Evolutionary conservation across 2,888 invertebrate genomes (phyloP), one percentile per base, ranked within the genome.

Genomic region (Serripes groenlandicus): DNA sequence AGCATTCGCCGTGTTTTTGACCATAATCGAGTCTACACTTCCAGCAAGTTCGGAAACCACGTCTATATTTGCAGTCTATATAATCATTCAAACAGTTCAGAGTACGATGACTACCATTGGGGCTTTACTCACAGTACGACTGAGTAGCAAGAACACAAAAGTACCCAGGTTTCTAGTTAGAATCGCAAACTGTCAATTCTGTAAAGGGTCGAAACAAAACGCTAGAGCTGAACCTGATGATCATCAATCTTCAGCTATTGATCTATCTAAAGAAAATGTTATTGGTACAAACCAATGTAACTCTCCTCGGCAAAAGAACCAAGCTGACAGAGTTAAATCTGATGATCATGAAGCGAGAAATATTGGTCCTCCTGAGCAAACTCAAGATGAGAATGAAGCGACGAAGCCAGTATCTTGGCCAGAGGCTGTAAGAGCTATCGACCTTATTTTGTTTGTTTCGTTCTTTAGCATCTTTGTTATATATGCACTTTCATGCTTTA

Each of bases 1-100:
- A 66, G 75, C 86, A 1, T 74, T 86, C 23, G 86, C 80, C 15
- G 83, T 83, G 9, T 81, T 83, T 60, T 54, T 86, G 72, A 75
- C 86, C 0, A 83, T 86, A 11, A 49, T 83, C 11, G 60, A 77
- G 0, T 30, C 80, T 1, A 75, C 82, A 0, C 58, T 86, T 18
- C 86, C 86, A 0, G 78, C 75, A 35, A 78, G 75, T 37, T 83
- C 86, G 0, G 82, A 82, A 9, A 64, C 30, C 0, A 37, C 75
- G 1, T 77, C 82, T 21, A 68, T 75, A 4, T 80, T 85, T 42
- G 77, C 82, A 3, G 34, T 85, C 26, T 85, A 82, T 60, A 42
- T 85, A 1, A 69, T 85, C 11, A 78, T 85, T 4, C 78, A 72
- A 58, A 80, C 82, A 0, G 26, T 75, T 23, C 70, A 75, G 60